phyloP scores from a whole-genome alignment of 2,888 invertebrate genomes.

The Pyrrhia umbra region DNA sequence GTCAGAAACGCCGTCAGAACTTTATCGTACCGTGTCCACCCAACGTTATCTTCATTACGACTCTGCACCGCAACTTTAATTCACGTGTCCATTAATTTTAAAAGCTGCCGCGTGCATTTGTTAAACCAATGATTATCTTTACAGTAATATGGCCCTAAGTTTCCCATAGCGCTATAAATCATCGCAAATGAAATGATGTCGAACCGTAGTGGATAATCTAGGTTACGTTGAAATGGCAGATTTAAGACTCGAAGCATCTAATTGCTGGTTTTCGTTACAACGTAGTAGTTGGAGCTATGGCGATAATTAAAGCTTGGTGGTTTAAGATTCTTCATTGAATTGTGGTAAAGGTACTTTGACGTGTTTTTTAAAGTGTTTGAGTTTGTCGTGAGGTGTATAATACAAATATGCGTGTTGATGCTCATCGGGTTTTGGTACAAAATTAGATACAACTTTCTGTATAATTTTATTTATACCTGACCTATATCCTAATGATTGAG shows the following conservation, averaged over 20 bases:
- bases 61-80: constrained; percentile 83
- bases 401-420: background rate
- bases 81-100: constrained; percentile 87
- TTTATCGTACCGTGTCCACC: constrained; percentile 83
- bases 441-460: background rate
- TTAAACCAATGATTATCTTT: constrained; percentile 84
- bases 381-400: background rate
- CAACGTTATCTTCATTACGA: constrained; percentile 87
- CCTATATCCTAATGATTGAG: too few species aligned
- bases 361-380: background rate
- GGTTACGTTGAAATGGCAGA: constrained; percentile 72
- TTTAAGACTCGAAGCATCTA: constrained; percentile 69
- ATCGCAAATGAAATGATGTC: constrained; percentile 82
- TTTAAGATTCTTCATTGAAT: constrained; percentile 31
- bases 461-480: too few species aligned
- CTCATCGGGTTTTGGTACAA: background rate
- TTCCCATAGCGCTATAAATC: constrained; percentile 79
- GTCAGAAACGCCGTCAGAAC: constrained; percentile 84
- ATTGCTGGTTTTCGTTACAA: constrained; percentile 71
- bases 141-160: constrained; percentile 76
- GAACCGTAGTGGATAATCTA: constrained; percentile 67
- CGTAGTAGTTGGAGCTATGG: constrained; percentile 43
- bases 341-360: background rate
- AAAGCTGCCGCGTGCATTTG: constrained; percentile 81
- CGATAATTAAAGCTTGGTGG: constrained; percentile 47